A percentile compares a stretch with the other conserved stretches of the same genome.
phyloP scores from a whole-genome alignment of 2,888 invertebrate species.

The Pomacea canaliculata region DNA sequence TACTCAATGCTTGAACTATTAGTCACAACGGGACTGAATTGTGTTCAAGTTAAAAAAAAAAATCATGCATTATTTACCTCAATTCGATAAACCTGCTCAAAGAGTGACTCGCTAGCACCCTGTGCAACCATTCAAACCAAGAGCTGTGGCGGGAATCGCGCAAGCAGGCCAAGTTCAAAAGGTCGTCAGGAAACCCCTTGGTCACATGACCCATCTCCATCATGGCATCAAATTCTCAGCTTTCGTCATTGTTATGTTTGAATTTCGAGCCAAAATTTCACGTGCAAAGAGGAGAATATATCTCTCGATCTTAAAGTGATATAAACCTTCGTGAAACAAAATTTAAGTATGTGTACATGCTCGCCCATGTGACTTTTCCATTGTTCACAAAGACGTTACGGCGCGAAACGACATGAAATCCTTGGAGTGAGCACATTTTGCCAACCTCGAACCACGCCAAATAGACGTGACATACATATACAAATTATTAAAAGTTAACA shows the following conservation, averaged over 20 bases:
- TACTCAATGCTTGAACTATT: neutral
- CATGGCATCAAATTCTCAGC: constrained; percentile 57
- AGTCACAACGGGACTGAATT: neutral
- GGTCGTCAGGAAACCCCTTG: constrained; percentile 58
- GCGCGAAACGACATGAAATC: constrained; percentile 43
- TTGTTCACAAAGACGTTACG: constrained; percentile 32
- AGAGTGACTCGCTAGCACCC: no score
- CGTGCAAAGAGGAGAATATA: constrained; percentile 40
- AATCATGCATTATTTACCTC: constrained; percentile 11
- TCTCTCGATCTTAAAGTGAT: constrained; percentile 12
- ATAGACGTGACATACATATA: constrained; percentile 46
- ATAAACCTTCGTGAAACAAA: constrained; percentile 16
- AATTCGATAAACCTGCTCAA: neutral
- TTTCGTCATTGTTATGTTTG: constrained; percentile 61
- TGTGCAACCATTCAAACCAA: constrained; percentile 12
- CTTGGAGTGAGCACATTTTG: constrained; percentile 46
- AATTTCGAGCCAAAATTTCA: constrained; percentile 51
- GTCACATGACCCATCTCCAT: constrained; percentile 63
- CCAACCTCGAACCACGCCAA: constrained; percentile 49
- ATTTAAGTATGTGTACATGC: constrained; percentile 13
- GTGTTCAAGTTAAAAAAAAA: neutral
- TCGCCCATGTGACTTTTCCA: constrained; percentile 25
- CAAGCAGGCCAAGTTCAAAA: constrained; percentile 57
- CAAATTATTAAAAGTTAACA: constrained; percentile 35
- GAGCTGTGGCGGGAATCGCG: constrained; percentile 35